These are phyloP conservation scores for Gavia stellata DNA, from an alignment of 2,113 vertebrate species.

Conservation along the genomic window DNA sequence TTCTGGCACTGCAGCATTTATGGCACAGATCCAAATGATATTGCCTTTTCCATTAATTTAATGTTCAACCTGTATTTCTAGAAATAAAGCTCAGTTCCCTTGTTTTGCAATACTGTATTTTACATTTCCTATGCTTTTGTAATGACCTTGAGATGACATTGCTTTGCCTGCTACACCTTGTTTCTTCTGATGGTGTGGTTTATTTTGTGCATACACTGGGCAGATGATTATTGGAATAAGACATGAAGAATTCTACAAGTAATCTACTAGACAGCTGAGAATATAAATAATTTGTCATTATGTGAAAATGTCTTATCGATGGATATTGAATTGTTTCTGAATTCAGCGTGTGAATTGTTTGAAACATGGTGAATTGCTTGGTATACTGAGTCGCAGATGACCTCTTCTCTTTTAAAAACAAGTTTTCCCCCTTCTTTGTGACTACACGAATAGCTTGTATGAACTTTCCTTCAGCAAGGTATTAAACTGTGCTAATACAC, in stretches of 20 bases:
- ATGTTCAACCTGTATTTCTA: not conserved
- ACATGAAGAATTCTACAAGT: not conserved
- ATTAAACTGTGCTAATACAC: not conserved
- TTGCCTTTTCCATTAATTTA: slow-evolving; percentile 1
- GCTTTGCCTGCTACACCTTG: not conserved
- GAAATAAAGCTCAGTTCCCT: not conserved
- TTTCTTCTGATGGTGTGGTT: not conserved
- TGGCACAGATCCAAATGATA: not conserved
- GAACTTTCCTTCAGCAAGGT: not conserved
- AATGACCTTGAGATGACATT: not conserved
- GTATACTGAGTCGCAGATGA: not conserved
- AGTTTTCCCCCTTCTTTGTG: not conserved
- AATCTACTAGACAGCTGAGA: not conserved
- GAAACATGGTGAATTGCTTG: not conserved
- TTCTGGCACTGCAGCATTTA: not conserved
- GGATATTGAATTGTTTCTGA: not conserved
- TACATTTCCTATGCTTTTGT: not conserved
- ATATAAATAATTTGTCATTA: not conserved
- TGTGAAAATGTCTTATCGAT: not conserved
- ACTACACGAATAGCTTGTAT: not conserved
- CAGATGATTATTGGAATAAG: not conserved
- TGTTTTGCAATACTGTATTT: not conserved
- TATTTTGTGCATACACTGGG: not conserved
- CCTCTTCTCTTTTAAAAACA: not conserved
- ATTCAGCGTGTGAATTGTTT: not conserved